Percentiles rank a stretch among this genome's conserved stretches.
Conservation (phyloP, 2,797 vertebrate genomes). For the Botia kubotai region DNA sequence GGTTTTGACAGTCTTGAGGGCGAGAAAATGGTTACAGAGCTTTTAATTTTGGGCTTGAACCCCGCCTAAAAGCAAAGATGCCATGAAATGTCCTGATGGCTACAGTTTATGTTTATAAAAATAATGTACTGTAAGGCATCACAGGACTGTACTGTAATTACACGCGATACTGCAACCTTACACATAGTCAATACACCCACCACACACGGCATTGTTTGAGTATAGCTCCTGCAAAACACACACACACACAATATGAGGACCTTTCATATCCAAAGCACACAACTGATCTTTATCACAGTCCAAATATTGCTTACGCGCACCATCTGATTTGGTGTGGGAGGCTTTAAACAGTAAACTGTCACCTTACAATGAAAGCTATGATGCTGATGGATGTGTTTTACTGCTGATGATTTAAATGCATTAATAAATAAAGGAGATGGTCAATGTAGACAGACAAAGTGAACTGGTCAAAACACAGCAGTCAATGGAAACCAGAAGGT, state of each 20-base stretch:
- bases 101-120: background rate
- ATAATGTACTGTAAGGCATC: slow-evolving; percentile 6
- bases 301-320: background rate
- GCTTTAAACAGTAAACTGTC: background rate
- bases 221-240: slow-evolving; percentile 8
- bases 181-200: slow-evolving; percentile 30
- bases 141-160: slow-evolving; percentile 5
- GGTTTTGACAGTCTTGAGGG: too few species aligned
- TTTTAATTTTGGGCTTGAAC: background rate
- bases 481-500: slow-evolving; percentile 1
- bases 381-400: slow-evolving; percentile 13
- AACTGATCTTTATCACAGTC: slow-evolving; percentile 1
- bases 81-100: background rate
- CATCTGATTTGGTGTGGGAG: background rate
- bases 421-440: background rate
- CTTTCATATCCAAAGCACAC: slow-evolving; percentile 5
- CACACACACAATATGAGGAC: slow-evolving; percentile 26
- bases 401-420: background rate
- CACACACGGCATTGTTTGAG: slow-evolving; percentile 25
- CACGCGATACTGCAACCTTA: background rate
- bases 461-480: background rate
- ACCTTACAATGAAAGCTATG: background rate
- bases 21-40: background rate
- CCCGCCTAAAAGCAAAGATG: background rate
- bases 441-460: slow-evolving; percentile 1